phyloP scores from a whole-genome alignment of 2,888 invertebrate species.

The Athetis lepigone region DNA sequence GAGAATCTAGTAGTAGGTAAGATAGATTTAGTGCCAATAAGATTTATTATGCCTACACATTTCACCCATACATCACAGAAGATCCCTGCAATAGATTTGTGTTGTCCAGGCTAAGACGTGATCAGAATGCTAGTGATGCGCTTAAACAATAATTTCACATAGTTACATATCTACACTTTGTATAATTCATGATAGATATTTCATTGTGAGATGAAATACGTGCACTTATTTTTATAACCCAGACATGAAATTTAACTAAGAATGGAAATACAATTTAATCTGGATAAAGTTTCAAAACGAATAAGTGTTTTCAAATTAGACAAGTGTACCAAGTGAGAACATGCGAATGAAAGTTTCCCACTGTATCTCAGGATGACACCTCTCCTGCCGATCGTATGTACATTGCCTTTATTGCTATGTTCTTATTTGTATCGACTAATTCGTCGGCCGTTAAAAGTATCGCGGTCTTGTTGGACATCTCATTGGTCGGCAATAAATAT shows the following conservation, averaged over 20 bases:
- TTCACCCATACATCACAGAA: conserved; percentile 65
- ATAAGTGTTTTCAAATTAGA: neutral
- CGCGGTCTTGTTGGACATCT: conserved; percentile 84
- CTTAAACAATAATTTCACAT: conserved; percentile 51
- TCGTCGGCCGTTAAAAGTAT: conserved; percentile 84
- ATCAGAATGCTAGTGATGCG: conserved; percentile 59
- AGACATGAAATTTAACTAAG: neutral
- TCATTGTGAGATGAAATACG: conserved; percentile 25
- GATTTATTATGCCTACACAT: conserved; percentile 59
- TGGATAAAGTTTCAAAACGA: neutral
- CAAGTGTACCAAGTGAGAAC: neutral
- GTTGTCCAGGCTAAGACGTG: conserved; percentile 66
- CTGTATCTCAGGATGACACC: conserved; percentile 41
- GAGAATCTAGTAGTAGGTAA: conserved; percentile 19
- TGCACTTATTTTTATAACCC: neutral
- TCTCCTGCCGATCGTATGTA: conserved; percentile 42
- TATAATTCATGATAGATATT: conserved; percentile 26
- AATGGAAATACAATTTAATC: neutral
- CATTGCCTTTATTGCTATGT: conserved; percentile 63
- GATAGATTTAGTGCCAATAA: conserved; percentile 45
- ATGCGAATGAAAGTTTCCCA: conserved; percentile 26
- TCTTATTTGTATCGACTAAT: conserved; percentile 86
- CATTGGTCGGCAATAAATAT: conserved; percentile 87
- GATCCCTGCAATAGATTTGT: conserved; percentile 69
- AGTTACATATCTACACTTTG: conserved; percentile 35